Evolutionary conservation across 92 coral and sea anemone genomes (phyloP).

Genomic region (Palythoa grandis): DNA sequence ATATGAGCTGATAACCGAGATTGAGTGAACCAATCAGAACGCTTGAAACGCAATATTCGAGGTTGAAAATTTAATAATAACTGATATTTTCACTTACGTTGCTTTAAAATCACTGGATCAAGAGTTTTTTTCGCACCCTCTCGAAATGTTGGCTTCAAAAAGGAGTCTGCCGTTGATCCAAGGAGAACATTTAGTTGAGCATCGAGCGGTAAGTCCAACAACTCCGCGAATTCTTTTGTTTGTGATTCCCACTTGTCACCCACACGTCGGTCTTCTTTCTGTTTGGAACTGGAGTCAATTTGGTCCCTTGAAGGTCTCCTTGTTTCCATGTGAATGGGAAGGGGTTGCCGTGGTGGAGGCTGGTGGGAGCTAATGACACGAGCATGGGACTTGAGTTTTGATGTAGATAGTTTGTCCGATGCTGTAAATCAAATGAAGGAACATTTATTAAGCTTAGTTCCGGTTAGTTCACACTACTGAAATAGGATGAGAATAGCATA

Average conservation of each 20-base stretch:
- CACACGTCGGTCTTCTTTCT: constrained; percentile 21
- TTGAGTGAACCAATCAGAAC: too few species aligned
- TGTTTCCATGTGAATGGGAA: constrained; percentile 9
- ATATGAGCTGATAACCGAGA: too few species aligned
- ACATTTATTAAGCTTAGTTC: neutral
- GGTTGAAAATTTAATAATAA: too few species aligned
- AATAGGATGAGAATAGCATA: neutral
- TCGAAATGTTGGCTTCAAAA: constrained; percentile 83
- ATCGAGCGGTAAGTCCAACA: constrained; percentile 76
- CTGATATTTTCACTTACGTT: constrained; percentile 29
- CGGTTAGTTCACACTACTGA: neutral
- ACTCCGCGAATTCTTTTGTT: constrained; percentile 79
- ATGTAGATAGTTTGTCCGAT: constrained; percentile 54
- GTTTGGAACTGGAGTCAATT: constrained; percentile 2
- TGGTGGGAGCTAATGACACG: constrained; percentile 81
- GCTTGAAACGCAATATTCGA: too few species aligned
- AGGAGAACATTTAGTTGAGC: constrained; percentile 78
- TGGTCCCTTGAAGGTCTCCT: neutral
- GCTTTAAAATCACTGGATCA: constrained; percentile 66
- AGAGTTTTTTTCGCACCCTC: constrained; percentile 92
- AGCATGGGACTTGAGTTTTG: constrained; percentile 65
- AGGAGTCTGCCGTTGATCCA: constrained; percentile 75
- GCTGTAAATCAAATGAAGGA: constrained; percentile 53
- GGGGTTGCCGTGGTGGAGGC: constrained; percentile 49
- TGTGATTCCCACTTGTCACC: constrained; percentile 55